Percentiles rank a stretch among this genome's conserved stretches.
Evolutionary conservation across 2,888 invertebrate genomes (phyloP).

Genomic region (Neuroscelio doddi): DNA sequence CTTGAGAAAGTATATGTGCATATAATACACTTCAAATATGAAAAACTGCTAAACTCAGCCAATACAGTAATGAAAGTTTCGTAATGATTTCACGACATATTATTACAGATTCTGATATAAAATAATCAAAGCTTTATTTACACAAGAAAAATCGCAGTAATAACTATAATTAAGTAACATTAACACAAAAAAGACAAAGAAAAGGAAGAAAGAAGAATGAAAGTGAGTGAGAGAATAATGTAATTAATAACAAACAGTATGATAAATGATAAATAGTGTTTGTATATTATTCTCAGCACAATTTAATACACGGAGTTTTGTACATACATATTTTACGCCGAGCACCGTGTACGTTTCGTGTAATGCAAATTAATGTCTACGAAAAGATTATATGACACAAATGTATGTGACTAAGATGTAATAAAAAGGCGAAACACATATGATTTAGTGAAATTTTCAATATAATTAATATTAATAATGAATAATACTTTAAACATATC

Average conservation of each 20-base stretch:
- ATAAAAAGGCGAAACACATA: slow-evolving; percentile 39
- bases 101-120: slow-evolving; percentile 35
- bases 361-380: slow-evolving; percentile 58
- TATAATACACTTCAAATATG: slow-evolving; percentile 4
- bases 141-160: slow-evolving; percentile 12
- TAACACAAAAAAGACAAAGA: slow-evolving; percentile 10
- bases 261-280: slow-evolving; percentile 48
- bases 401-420: slow-evolving; percentile 46
- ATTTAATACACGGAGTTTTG: slow-evolving; percentile 57
- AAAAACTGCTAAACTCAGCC: slow-evolving; percentile 3
- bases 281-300: slow-evolving; percentile 58
- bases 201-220: slow-evolving; percentile 18
- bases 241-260: slow-evolving; percentile 35
- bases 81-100: slow-evolving; percentile 16
- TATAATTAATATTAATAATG: no score
- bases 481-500: no score
- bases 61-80: slow-evolving; percentile 26
- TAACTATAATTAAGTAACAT: slow-evolving; percentile 20
- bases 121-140: slow-evolving; percentile 28
- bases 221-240: slow-evolving; percentile 18
- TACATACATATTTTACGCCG: slow-evolving; percentile 53
- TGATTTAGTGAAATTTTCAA: background rate
- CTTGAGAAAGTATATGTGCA: no score
- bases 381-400: slow-evolving; percentile 45
- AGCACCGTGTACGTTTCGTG: slow-evolving; percentile 63